These are phyloP conservation scores for Elaphurus davidianus DNA, from an alignment of 2,113 vertebrate species.

Conservation along the genomic window DNA sequence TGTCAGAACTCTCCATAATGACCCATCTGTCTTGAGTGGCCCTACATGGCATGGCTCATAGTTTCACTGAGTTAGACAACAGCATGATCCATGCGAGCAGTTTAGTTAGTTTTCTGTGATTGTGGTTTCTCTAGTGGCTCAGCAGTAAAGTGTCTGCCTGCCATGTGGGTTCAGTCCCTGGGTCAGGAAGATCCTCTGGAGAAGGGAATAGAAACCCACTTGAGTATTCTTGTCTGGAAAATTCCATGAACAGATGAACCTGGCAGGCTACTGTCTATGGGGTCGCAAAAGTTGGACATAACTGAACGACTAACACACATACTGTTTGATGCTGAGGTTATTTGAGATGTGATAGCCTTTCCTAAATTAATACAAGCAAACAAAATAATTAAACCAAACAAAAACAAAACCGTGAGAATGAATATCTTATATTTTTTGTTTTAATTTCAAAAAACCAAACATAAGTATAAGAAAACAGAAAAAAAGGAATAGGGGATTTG, in stretches of 20 bases:
- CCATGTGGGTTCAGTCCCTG: background rate
- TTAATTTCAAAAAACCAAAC: background rate
- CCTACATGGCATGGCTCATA: background rate
- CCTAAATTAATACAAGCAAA: background rate
- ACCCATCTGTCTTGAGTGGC: background rate
- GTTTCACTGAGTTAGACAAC: background rate
- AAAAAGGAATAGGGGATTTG: background rate
- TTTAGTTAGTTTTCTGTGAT: background rate
- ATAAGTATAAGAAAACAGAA: background rate
- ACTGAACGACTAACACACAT: background rate
- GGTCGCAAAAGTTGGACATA: background rate
- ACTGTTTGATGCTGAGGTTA: background rate
- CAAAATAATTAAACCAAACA: background rate
- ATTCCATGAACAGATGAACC: background rate
- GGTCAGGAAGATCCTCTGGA: background rate
- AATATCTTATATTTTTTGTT: background rate
- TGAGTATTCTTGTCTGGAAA: background rate
- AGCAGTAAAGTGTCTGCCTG: background rate
- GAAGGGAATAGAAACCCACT: background rate
- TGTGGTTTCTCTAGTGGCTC: background rate
- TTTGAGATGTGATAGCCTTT: background rate
- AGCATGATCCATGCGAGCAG: background rate
- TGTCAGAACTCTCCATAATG: background rate
- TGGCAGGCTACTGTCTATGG: background rate
- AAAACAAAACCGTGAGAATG: background rate